Percentiles rank a stretch among this genome's conserved stretches.
Conservation (phyloP, 2,888 invertebrate genomes). For the Lasiommata megera region DNA sequence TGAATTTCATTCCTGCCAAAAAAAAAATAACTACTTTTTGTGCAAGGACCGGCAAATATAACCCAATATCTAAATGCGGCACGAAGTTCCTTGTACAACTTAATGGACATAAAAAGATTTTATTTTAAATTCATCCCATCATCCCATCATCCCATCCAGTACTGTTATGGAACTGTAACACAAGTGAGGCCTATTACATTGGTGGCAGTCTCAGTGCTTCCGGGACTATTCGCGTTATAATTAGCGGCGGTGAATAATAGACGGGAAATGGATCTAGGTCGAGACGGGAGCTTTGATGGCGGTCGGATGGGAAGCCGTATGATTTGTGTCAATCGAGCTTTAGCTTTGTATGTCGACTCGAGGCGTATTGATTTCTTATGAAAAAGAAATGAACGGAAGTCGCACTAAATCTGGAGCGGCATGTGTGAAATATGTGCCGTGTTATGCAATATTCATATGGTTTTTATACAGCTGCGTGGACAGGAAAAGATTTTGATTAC, state of each 20-base stretch:
- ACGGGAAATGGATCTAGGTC: constrained; percentile 49
- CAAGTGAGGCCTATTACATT: too few relatives aligned
- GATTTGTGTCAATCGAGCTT: constrained; percentile 26
- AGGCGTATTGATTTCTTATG: constrained; percentile 17
- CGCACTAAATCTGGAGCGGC: constrained; percentile 7
- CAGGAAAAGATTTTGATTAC: too few relatives aligned
- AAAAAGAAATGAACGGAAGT: constrained; percentile 12
- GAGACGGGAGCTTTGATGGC: constrained; percentile 29
- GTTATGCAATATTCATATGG: constrained; percentile 1
- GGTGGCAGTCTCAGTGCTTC: not conserved
- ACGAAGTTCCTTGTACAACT: too few relatives aligned
- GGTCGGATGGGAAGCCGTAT: constrained; percentile 14
- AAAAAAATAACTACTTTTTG: too few relatives aligned
- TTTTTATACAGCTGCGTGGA: not conserved
- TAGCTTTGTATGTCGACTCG: constrained; percentile 9
- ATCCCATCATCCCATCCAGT: too few relatives aligned
- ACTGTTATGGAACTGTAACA: too few relatives aligned
- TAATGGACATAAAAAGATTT: too few relatives aligned
- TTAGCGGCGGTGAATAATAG: constrained; percentile 39
- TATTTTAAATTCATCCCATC: too few relatives aligned
- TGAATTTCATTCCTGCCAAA: too few relatives aligned
- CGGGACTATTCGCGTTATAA: constrained; percentile 20
- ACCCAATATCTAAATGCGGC: too few relatives aligned
- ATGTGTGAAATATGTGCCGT: not conserved
- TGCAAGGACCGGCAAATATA: too few relatives aligned